Evolutionary conservation across 1,140 invertebrate genomes (phyloP), one percentile per base, ranked within the genome.

Genomic region (Caenorhabditis inopinata): DNA sequence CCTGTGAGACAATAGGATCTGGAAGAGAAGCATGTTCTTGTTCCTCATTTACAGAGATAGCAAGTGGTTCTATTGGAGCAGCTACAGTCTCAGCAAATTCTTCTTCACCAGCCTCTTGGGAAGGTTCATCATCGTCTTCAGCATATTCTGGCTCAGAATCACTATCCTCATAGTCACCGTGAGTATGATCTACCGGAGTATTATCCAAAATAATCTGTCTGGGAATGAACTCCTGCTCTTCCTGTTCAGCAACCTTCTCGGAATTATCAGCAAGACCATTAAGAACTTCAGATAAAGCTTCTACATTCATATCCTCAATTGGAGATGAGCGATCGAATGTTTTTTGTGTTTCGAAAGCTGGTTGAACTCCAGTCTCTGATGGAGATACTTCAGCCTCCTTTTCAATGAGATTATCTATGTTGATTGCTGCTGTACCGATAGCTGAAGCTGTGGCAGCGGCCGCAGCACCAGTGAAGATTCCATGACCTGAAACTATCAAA

Each of bases 121-220:
- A 18, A 42, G 32, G 11, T 21, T 68, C 58, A 5, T 7, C 6
- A 23, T 78, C 76, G 11, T 58, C 49, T 29, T 62, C 53, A n/a
- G 76, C 76, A 78, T 78, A 78, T 21, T 78, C 76, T 47, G 76
- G 76, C 38, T 78, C 76, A 1, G 49, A 62, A 25, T 68, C 53
- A 32, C 53, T 53, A 25, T 76, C 76, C 6, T 68, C 32, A 27
- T 76, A 49, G 12, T 58, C 76, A 0, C 38, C 76, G 38, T 78
- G 76, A 23, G 16, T 45, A 14, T 5, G 21, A 5, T 49, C 5
- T 25, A 18, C 46, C 1, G 27, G 7, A n/a, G 76, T 9, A 27
- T 47, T 47, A 32, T 47, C 23, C 23, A 32, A 1, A n/a, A 47
- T 25, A 47, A 47, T 46, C 48, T 75, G 73, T 11, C 42, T 42